Percentiles rank a stretch among this genome's conserved stretches.
Evolutionary conservation across 2,113 vertebrate genomes (phyloP).

Genomic region (Melanostigma gelatinosum): DNA sequence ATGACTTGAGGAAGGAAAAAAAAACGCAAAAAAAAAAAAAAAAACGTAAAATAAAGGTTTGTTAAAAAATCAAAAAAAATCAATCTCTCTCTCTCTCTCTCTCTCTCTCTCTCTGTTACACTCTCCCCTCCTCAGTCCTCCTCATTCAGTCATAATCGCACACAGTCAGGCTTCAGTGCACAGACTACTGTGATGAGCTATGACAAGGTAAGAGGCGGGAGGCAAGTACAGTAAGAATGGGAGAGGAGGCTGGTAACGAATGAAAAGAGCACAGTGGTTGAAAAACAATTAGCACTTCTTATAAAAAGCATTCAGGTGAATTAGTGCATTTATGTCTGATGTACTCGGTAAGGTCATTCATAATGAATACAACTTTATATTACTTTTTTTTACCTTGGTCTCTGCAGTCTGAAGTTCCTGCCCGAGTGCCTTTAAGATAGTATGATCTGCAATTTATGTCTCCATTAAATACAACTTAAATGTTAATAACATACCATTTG

Average conservation of each 20-base stretch:
- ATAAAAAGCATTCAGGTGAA: slow-evolving; percentile 12
- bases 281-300: slow-evolving; percentile 56
- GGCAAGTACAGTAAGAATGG: slow-evolving; percentile 46
- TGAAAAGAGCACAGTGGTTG: slow-evolving; percentile 44
- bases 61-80: too few relatives aligned
- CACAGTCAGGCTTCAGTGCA: slow-evolving; percentile 64
- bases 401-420: slow-evolving; percentile 1
- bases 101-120: slow-evolving; percentile 13
- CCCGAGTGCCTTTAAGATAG: slow-evolving; percentile 1
- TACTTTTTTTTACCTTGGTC: not conserved
- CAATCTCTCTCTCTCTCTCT: not conserved
- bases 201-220: slow-evolving; percentile 68
- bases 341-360: slow-evolving; percentile 1
- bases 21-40: too few relatives aligned
- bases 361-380: slow-evolving; percentile 8
- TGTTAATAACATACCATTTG: slow-evolving; percentile 29
- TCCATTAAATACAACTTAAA: slow-evolving; percentile 39
- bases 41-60: too few relatives aligned
- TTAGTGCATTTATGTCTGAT: slow-evolving; percentile 13
- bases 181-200: slow-evolving; percentile 61
- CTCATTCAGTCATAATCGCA: slow-evolving; percentile 56
- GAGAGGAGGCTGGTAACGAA: slow-evolving; percentile 43
- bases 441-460: slow-evolving; percentile 8
- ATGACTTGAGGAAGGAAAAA: too few relatives aligned
- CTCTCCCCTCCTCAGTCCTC: slow-evolving; percentile 37